phyloP scores from a whole-genome alignment of 2,113 vertebrate genomes.

The Phalacrocorax pelagicus region DNA sequence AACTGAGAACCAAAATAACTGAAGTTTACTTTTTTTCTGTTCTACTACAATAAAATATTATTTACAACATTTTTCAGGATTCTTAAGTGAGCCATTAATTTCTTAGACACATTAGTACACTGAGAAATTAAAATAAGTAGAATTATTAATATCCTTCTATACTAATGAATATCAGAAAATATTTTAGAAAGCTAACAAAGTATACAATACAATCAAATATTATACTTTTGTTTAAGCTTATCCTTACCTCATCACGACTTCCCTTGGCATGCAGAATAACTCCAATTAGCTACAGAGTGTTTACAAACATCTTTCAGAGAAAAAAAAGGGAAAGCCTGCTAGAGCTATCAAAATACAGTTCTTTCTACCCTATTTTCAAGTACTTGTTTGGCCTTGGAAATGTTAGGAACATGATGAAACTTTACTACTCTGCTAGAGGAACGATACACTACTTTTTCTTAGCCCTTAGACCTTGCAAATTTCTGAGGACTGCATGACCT shows the following conservation, averaged over 20 bases:
- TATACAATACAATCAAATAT: not conserved
- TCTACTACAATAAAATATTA: not conserved
- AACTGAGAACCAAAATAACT: not conserved
- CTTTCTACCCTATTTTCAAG: not conserved
- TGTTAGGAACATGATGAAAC: not conserved
- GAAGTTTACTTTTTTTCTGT: not conserved
- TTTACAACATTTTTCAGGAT: not conserved
- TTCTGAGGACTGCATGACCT: not conserved
- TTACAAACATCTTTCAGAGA: not conserved
- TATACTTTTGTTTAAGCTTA: not conserved
- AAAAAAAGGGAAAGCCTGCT: not conserved
- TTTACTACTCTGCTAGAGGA: not conserved
- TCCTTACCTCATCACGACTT: not conserved
- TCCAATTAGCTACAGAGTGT: not conserved
- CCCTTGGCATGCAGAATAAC: not conserved
- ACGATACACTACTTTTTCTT: not conserved
- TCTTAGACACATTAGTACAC: not conserved
- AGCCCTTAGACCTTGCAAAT: not conserved
- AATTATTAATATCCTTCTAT: not conserved
- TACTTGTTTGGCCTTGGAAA: not conserved
- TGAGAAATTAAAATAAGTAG: not conserved
- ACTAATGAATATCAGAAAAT: not conserved
- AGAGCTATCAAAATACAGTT: not conserved
- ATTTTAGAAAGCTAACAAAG: not conserved
- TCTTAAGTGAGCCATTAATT: not conserved